phyloP scores from a whole-genome alignment of 2,113 vertebrate species.

The Haemorhous mexicanus region DNA sequence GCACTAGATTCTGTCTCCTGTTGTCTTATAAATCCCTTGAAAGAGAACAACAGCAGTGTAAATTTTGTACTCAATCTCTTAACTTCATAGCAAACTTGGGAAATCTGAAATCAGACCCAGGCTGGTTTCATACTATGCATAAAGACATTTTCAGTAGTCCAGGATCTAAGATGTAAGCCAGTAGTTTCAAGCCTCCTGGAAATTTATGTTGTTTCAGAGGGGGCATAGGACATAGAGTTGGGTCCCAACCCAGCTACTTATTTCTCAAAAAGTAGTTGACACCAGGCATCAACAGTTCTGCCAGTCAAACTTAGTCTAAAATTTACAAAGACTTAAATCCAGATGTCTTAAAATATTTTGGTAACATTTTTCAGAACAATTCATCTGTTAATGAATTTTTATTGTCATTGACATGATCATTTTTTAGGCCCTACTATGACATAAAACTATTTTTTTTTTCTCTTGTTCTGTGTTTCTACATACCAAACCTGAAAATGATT shows the following conservation, averaged over 20 bases:
- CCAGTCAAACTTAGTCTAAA: not conserved
- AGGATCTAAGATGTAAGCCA: not conserved
- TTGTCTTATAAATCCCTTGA: not conserved
- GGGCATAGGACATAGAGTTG: not conserved
- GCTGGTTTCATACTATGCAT: fast-evolving
- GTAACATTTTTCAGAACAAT: not conserved
- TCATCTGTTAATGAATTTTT: not conserved
- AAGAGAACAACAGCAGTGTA: not conserved
- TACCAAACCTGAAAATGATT: not conserved
- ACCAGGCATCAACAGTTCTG: not conserved
- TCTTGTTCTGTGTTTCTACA: not conserved
- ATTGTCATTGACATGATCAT: fast-evolving
- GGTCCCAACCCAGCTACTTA: not conserved
- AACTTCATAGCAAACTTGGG: not conserved
- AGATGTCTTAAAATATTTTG: not conserved
- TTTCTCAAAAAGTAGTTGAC: not conserved
- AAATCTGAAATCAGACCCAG: not conserved
- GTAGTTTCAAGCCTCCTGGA: not conserved
- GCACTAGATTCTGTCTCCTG: not conserved
- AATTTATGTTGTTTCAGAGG: not conserved
- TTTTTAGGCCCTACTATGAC: not conserved
- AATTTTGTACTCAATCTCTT: not conserved
- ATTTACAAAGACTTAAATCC: not conserved
- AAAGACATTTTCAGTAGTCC: not conserved
- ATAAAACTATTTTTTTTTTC: not conserved